A percentile compares a stretch with the other conserved stretches of the same genome.
Conservation (phyloP, 2,888 invertebrate genomes). For the Crepidodera aurea region DNA sequence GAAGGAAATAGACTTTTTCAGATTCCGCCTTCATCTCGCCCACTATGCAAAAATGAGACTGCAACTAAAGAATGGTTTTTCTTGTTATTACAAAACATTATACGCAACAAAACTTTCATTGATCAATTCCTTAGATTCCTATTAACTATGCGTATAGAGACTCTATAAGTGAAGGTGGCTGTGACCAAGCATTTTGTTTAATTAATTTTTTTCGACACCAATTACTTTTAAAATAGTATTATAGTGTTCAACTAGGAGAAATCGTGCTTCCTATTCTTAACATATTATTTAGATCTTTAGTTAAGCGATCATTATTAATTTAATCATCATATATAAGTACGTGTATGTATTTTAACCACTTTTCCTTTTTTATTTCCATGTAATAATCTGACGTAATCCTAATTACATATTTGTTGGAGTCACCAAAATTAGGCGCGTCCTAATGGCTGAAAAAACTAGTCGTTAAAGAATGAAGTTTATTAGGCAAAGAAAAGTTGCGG, state of each 20-base stretch:
- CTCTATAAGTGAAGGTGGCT: slow-evolving; percentile 3
- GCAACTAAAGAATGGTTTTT: too few relatives aligned
- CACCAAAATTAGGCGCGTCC: too few relatives aligned
- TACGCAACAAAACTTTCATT: too few relatives aligned
- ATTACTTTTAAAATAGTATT: slow-evolving; percentile 6
- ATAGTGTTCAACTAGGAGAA: slow-evolving; percentile 1
- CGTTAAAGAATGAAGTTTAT: too few relatives aligned
- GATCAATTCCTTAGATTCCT: too few relatives aligned
- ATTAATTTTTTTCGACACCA: slow-evolving; percentile 6
- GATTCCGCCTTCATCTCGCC: too few relatives aligned
- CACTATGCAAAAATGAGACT: too few relatives aligned
- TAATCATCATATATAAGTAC: not conserved
- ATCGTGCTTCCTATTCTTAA: slow-evolving; percentile 3
- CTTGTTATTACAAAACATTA: too few relatives aligned
- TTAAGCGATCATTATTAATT: not conserved
- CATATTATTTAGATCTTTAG: slow-evolving; percentile 9
- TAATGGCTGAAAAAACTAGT: too few relatives aligned
- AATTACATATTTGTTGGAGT: not conserved
- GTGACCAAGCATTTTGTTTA: slow-evolving; percentile 2
- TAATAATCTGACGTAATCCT: slow-evolving; percentile 1
- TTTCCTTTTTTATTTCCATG: slow-evolving; percentile 6
- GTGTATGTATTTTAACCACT: slow-evolving; percentile 1
- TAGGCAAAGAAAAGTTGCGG: too few relatives aligned
- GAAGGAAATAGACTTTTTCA: too few relatives aligned
- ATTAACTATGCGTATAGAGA: too few relatives aligned